phyloP scores from a whole-genome alignment of 1,140 invertebrate genomes.

The Cardiocondyla obscurior region DNA sequence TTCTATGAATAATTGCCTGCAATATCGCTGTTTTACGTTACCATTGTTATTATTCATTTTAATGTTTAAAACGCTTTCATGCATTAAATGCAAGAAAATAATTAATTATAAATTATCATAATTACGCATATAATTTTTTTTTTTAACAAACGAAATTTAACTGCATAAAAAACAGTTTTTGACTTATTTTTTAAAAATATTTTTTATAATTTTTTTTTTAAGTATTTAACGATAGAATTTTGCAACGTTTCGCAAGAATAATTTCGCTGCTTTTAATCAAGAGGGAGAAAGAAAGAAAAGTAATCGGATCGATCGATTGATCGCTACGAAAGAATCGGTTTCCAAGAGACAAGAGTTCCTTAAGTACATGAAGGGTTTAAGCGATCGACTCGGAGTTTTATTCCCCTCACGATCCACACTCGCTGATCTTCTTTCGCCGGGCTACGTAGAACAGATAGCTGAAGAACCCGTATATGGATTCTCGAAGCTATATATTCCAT shows the following conservation, averaged over 20 bases:
- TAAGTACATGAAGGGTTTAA: background rate
- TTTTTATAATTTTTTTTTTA: background rate
- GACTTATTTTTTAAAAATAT: too few relatives aligned
- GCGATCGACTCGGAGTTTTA: constrained; percentile 30
- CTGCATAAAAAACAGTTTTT: too few relatives aligned
- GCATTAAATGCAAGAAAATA: background rate
- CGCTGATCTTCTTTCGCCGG: constrained; percentile 48
- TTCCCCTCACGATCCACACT: constrained; percentile 55
- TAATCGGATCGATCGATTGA: constrained; percentile 25
- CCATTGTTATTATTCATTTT: background rate
- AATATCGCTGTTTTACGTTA: background rate
- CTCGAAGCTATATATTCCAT: constrained; percentile 79
- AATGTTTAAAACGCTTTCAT: background rate
- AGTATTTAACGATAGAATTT: background rate
- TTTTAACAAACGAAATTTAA: constrained; percentile 7
- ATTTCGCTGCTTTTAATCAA: background rate
- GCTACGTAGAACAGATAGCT: constrained; percentile 65
- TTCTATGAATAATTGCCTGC: background rate
- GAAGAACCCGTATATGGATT: constrained; percentile 68
- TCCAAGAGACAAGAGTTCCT: constrained; percentile 12
- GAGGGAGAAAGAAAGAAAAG: too few relatives aligned
- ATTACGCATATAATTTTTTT: too few relatives aligned
- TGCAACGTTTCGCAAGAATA: background rate
- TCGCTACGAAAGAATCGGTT: constrained; percentile 9
- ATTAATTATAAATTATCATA: too few relatives aligned